Evolutionary conservation across 37 sponge, comb jelly and placozoan species (phyloP).

Genomic region (Diacarnus erythraeanus): DNA sequence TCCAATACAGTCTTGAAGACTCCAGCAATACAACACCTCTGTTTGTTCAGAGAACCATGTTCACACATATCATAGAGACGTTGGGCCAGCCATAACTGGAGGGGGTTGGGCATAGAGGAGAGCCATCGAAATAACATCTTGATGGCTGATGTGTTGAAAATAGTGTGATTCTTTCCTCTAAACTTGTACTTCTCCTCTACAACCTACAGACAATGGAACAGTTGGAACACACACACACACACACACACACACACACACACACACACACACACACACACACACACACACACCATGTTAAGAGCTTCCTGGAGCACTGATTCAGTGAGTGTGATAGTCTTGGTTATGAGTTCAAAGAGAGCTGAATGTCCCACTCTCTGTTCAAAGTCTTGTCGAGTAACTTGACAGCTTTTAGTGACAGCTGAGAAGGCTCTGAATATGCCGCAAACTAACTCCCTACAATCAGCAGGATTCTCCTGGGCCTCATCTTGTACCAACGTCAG

Average conservation of each 20-base stretch:
- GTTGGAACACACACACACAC: background rate
- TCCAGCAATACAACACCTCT: constrained; percentile 75
- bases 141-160: constrained; percentile 36
- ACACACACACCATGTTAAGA: constrained; percentile 51
- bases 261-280: background rate
- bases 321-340: constrained; percentile 28
- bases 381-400: constrained; percentile 31
- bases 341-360: constrained; percentile 16
- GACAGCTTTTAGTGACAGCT: constrained; percentile 23
- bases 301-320: constrained; percentile 27
- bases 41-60: constrained; percentile 53
- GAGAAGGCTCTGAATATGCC: constrained; percentile 31
- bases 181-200: constrained; percentile 42
- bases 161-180: constrained; percentile 14
- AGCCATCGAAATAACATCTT: constrained; percentile 49
- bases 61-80: constrained; percentile 41
- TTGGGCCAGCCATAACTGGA: constrained; percentile 38
- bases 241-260: too few relatives aligned
- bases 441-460: constrained; percentile 19
- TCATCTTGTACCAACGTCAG: constrained; percentile 30
- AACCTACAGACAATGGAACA: constrained; percentile 7
- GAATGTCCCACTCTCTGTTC: constrained; percentile 41
- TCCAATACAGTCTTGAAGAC: constrained; percentile 43
- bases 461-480: constrained; percentile 8
- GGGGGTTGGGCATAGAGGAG: constrained; percentile 13